Evolutionary conservation across 2,113 vertebrate species (phyloP).

Genomic region (Sakesphorus luctuosus): DNA sequence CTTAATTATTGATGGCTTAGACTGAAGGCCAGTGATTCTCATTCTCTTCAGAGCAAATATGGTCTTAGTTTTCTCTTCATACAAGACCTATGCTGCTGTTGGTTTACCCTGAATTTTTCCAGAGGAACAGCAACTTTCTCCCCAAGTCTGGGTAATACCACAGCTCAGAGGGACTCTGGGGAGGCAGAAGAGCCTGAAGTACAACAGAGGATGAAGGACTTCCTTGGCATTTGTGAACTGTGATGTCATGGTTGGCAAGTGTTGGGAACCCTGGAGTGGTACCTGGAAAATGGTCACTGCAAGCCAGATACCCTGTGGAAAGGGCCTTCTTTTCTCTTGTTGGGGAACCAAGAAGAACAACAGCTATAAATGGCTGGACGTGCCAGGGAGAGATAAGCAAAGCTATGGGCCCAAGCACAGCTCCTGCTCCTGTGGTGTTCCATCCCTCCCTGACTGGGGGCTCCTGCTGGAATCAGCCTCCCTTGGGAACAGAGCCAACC

Average conservation of each 20-base stretch:
- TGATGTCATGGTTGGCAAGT: not conserved
- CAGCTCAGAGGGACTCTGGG: not conserved
- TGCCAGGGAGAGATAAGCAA: not conserved
- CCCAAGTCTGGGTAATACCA: not conserved
- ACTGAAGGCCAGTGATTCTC: not conserved
- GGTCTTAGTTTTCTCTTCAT: not conserved
- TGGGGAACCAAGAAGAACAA: not conserved
- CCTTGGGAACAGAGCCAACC: not conserved
- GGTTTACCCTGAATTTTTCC: not conserved
- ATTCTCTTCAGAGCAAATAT: not conserved
- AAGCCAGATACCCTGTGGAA: not conserved
- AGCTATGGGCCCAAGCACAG: not conserved
- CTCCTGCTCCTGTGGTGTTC: not conserved
- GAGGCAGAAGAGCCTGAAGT: not conserved
- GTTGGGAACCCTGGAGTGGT: not conserved
- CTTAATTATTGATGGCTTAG: slow-evolving; percentile 9
- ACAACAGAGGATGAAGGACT: not conserved
- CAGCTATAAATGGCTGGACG: not conserved
- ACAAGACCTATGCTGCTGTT: not conserved
- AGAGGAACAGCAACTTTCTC: not conserved
- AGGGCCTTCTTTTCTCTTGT: not conserved
- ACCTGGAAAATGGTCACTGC: not conserved
- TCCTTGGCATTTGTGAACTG: not conserved
- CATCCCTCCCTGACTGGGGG: not conserved
- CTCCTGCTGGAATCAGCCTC: not conserved